Evolutionary conservation across 2,888 invertebrate genomes (phyloP), one percentile per base, ranked within the genome.

Genomic region (Cosmopolites sordidus): DNA sequence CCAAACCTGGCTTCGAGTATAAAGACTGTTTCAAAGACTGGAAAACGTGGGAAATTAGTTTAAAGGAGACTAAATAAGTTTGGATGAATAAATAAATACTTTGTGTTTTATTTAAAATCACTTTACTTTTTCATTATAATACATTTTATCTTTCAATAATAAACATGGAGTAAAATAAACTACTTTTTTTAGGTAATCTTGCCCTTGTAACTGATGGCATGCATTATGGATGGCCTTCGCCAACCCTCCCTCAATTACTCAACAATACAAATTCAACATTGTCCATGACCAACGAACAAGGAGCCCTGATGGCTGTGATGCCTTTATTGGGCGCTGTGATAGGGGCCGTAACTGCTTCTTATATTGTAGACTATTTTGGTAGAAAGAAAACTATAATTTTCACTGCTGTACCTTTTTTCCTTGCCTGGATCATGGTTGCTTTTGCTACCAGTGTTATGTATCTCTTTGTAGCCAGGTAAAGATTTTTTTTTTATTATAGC

Each of bases 391-490:
- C 82, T n/a, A 74, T 85, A 1, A 73, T 84, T 11, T 68, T 81
- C 30, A 78, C 82, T 11, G 80, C 82, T 0, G 63, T 83, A 5
- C 83, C 84, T 0, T 79, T 83, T 63, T 79, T 82, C 58, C 45
- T 80, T 33, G 80, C 83, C 55, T 86, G 85, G 84, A 67, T 83
- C 29, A 71, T 84, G 60, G 77, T 85, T 60, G 80, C 83, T 58
- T 71, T 78, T 29, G 83, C 83, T 18, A 74, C 76, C 46, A 78
- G 77, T 2, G 78, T 81, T 1, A 70, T 76, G 38, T 66, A 79
- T 42, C 74, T 85, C n/a, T 82, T 83, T 69, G 73, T 79, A 4
- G 71, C 69, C 1, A 58, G 65, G 56, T 57, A 50, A 46, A n/a
- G n/a, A n/a, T n/a, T n/a, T n/a, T n/a, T 40, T 40, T 11, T 40